Conservation (phyloP, 2,888 invertebrate genomes). For the Cryptocephalus primarius region DNA sequence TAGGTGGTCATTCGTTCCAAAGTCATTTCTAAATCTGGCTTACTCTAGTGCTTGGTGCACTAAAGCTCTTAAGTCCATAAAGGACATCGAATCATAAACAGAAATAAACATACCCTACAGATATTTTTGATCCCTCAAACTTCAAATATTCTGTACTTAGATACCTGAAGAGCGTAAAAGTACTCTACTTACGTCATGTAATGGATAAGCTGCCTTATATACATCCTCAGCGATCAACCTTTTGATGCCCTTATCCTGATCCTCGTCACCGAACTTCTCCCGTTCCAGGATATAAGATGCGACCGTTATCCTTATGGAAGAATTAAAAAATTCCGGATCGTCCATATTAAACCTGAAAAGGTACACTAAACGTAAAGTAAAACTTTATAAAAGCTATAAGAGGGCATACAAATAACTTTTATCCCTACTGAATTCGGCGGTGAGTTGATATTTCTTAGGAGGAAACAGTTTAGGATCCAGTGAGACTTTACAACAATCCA, state of each 20-base stretch:
- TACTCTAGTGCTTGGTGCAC: too few relatives aligned
- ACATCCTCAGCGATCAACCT: conserved; percentile 51
- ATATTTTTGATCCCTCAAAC: too few relatives aligned
- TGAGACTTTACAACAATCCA: conserved; percentile 42
- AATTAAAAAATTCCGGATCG: conserved; percentile 56
- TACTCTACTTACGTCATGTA: conserved; percentile 56
- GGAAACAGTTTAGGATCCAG: conserved; percentile 52
- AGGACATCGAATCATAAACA: too few relatives aligned
- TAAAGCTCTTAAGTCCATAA: too few relatives aligned
- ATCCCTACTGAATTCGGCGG: conserved; percentile 57
- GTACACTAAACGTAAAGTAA: conserved; percentile 1
- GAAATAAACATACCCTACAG: too few relatives aligned
- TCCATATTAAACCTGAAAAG: conserved; percentile 51
- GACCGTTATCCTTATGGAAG: conserved; percentile 53
- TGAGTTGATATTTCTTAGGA: conserved; percentile 48
- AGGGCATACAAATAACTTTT: conserved; percentile 59
- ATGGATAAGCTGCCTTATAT: conserved; percentile 61
- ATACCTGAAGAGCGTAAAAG: too few relatives aligned
- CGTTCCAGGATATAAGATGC: conserved; percentile 67
- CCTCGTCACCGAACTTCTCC: conserved; percentile 49
- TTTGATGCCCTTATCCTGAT: conserved; percentile 55
- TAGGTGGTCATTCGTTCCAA: too few relatives aligned
- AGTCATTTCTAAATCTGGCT: too few relatives aligned
- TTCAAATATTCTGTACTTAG: too few relatives aligned
- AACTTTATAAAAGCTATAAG: background rate